A percentile compares a stretch with the other conserved stretches of the same genome.
These are phyloP conservation scores for Acleris laterana DNA, from an alignment of 2,888 invertebrate genomes.

Conservation along the genomic window DNA sequence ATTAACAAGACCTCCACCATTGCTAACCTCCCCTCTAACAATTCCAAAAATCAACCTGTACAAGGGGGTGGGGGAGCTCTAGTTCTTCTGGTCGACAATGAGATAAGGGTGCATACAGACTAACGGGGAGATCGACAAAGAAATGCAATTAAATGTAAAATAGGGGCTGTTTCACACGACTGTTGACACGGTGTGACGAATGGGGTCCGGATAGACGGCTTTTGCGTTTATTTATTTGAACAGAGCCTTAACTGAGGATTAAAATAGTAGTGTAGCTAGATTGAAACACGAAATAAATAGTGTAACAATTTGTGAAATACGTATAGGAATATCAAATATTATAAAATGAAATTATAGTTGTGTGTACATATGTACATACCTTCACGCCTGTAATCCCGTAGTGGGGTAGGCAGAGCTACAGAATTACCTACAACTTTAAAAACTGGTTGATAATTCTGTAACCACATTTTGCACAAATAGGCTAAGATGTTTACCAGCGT, in stretches of 20 bases:
- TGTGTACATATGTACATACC: no score
- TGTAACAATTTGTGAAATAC: no score
- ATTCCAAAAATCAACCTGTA: constrained; percentile 1
- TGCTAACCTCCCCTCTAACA: not conserved
- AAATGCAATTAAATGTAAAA: constrained; percentile 85
- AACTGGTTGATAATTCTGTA: no score
- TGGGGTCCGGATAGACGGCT: constrained; percentile 62
- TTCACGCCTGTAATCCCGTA: no score
- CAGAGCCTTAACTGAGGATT: constrained; percentile 12
- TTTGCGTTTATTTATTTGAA: constrained; percentile 34
- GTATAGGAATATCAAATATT: no score
- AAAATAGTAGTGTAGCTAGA: constrained; percentile 14
- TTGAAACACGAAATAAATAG: not conserved
- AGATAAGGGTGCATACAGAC: constrained; percentile 80
- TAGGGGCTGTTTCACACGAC: constrained; percentile 79
- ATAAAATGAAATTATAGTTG: no score
- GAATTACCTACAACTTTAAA: no score
- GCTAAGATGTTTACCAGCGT: no score
- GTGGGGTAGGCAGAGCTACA: no score
- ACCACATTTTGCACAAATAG: no score
- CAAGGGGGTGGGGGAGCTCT: constrained; percentile 46
- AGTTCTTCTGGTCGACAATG: constrained; percentile 45
- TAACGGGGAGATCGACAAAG: constrained; percentile 81
- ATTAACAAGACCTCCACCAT: constrained; percentile 45
- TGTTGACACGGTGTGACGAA: constrained; percentile 80